A percentile compares a stretch with the other conserved stretches of the same genome.
Conservation (phyloP, 2,797 vertebrate species). For the Lagorchestes hirsutus region DNA sequence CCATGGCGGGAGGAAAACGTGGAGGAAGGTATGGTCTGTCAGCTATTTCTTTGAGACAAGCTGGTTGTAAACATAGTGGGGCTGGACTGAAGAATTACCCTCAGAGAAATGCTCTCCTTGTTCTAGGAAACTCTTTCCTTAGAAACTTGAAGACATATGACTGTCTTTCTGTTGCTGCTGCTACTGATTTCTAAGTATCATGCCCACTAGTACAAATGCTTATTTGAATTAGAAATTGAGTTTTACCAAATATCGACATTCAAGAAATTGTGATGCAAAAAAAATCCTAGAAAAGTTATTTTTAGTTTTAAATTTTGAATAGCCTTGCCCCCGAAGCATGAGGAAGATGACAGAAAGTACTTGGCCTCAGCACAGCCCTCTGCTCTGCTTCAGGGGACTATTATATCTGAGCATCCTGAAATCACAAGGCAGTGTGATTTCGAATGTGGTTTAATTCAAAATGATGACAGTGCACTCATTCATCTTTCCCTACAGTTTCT, state of each 20-base stretch:
- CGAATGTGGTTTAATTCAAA: slow-evolving; percentile 46
- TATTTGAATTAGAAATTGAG: slow-evolving; percentile 53
- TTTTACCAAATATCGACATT: slow-evolving; percentile 38
- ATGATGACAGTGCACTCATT: neutral
- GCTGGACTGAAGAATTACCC: neutral
- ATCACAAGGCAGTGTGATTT: slow-evolving; percentile 13
- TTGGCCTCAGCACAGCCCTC: slow-evolving; percentile 17
- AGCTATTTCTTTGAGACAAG: neutral
- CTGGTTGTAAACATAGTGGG: neutral
- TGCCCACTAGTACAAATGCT: slow-evolving; percentile 38
- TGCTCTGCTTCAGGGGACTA: slow-evolving; percentile 9
- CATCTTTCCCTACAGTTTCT: neutral
- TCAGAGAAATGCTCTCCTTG: neutral
- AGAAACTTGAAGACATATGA: neutral
- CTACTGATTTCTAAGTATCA: slow-evolving; percentile 10
- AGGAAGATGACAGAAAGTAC: neutral
- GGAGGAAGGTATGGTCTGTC: neutral
- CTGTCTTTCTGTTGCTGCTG: slow-evolving; percentile 1
- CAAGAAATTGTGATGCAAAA: neutral
- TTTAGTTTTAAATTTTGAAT: slow-evolving; percentile 41
- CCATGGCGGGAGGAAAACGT: neutral
- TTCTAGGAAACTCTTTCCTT: slow-evolving; percentile 7
- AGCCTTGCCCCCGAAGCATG: neutral
- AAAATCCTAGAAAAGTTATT: neutral
- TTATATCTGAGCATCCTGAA: slow-evolving; percentile 10